phyloP scores from a whole-genome alignment of 2,113 vertebrate genomes.

The Panthera tigris region DNA sequence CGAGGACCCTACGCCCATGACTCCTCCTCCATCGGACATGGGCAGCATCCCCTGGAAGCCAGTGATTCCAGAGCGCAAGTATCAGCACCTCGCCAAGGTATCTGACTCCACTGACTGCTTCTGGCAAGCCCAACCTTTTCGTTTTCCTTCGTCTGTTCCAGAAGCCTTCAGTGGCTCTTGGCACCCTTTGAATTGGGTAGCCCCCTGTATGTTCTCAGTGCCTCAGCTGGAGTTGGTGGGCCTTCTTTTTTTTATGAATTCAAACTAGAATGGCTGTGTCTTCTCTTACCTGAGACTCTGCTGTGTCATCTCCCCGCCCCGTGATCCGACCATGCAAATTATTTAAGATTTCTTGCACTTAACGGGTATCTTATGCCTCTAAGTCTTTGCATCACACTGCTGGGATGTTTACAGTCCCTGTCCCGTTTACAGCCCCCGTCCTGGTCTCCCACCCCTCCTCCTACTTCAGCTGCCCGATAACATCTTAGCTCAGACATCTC shows the following conservation, averaged over 20 bases:
- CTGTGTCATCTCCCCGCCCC: neutral
- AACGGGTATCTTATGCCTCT: neutral
- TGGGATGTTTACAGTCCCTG: neutral
- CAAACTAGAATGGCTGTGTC: neutral
- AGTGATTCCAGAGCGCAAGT: constrained; percentile 92
- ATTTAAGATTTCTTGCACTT: neutral
- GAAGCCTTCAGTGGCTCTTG: neutral
- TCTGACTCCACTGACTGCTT: neutral
- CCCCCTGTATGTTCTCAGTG: neutral
- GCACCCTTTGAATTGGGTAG: neutral
- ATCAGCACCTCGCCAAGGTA: constrained; percentile 91
- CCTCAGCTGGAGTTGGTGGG: neutral
- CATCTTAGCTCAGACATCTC: neutral
- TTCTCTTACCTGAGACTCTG: neutral
- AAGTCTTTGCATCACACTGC: neutral
- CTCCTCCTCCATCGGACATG: constrained; percentile 91
- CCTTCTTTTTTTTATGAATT: neutral
- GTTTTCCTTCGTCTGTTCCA: neutral
- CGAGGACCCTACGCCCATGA: constrained; percentile 89
- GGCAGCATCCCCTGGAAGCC: constrained; percentile 91
- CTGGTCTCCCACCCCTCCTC: neutral
- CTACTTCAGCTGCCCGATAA: neutral
- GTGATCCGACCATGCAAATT: neutral
- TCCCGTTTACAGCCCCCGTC: neutral
- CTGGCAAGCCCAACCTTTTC: neutral